These are phyloP conservation scores for Desmophyllum pertusum DNA, from an alignment of 92 coral and sea anemone species.

Conservation along the genomic window DNA sequence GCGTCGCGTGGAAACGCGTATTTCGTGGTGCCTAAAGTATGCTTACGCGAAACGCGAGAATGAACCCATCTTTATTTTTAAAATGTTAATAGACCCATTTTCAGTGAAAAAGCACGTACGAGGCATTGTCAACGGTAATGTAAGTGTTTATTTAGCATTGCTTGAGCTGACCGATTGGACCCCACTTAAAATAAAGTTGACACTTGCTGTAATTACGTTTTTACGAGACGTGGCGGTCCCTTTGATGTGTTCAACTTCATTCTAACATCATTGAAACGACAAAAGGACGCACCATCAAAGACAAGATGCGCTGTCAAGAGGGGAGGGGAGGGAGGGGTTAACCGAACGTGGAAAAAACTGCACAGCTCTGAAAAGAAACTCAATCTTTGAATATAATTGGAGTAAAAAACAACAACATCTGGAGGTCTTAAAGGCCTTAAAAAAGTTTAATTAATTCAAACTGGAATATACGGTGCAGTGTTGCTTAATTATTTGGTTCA, in stretches of 20 bases:
- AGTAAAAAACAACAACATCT: too few species aligned
- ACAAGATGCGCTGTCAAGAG: not conserved
- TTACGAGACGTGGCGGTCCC: constrained; percentile 38
- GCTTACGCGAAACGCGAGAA: not conserved
- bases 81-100: not conserved
- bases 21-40: not conserved
- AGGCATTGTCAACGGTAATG: constrained; percentile 19
- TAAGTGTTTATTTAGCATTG: constrained; percentile 45
- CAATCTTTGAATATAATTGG: not conserved
- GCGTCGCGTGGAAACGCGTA: too few species aligned
- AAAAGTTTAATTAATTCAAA: not conserved
- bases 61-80: not conserved
- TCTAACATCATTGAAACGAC: constrained; percentile 42
- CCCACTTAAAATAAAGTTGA: constrained; percentile 58
- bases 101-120: constrained; percentile 12
- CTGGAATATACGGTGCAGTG: not conserved
- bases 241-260: constrained; percentile 44
- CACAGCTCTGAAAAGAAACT: not conserved
- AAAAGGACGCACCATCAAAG: constrained; percentile 46
- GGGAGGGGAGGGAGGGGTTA: constrained; percentile 22
- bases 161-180: constrained; percentile 32
- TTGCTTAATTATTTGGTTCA: not conserved
- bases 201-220: constrained; percentile 49
- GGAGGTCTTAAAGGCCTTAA: not conserved
- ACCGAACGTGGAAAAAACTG: not conserved